A percentile compares a stretch with the other conserved stretches of the same genome.
Evolutionary conservation across 2,888 invertebrate species (phyloP).

Genomic region (Strigamia transsilvanica): DNA sequence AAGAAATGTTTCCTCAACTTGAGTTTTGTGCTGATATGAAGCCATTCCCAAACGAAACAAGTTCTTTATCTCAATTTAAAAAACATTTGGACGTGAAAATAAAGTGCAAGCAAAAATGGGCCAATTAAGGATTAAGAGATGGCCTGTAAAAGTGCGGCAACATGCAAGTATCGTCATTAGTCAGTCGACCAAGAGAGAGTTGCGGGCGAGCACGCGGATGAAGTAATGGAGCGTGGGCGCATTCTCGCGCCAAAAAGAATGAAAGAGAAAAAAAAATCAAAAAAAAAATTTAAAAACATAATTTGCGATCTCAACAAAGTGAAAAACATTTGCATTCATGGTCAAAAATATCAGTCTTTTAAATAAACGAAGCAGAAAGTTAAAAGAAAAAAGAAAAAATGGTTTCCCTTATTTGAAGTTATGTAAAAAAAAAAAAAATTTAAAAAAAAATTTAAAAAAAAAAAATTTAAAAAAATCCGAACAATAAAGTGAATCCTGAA

Average conservation of each 20-base stretch:
- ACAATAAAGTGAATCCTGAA: constrained; percentile 40
- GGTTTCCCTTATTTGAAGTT: constrained; percentile 38
- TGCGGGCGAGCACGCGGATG: constrained; percentile 49
- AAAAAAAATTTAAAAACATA: constrained; percentile 4
- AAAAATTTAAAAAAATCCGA: background rate
- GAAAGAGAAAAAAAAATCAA: constrained; percentile 3
- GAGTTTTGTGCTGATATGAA: constrained; percentile 41
- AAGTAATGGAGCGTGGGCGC: constrained; percentile 38
- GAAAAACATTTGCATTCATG: constrained; percentile 49
- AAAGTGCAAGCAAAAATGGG: constrained; percentile 43
- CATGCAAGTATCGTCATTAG: constrained; percentile 49
- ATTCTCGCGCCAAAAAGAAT: constrained; percentile 46
- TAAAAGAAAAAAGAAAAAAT: background rate
- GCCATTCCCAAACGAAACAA: constrained; percentile 45
- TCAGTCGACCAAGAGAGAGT: constrained; percentile 49
- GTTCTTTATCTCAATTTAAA: constrained; percentile 49
- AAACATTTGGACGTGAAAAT: constrained; percentile 43
- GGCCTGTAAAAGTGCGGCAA: constrained; percentile 47
- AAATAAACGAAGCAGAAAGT: constrained; percentile 27
- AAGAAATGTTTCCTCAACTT: constrained; percentile 41
- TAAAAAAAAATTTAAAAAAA: background rate
- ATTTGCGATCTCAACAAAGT: constrained; percentile 47
- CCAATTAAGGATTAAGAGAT: constrained; percentile 49
- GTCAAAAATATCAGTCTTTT: constrained; percentile 45
- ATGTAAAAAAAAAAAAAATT: background rate